A percentile compares a stretch with the other conserved stretches of the same genome.
These are phyloP conservation scores for Troilus luridus DNA, from an alignment of 2,888 invertebrate genomes.

Conservation along the genomic window DNA sequence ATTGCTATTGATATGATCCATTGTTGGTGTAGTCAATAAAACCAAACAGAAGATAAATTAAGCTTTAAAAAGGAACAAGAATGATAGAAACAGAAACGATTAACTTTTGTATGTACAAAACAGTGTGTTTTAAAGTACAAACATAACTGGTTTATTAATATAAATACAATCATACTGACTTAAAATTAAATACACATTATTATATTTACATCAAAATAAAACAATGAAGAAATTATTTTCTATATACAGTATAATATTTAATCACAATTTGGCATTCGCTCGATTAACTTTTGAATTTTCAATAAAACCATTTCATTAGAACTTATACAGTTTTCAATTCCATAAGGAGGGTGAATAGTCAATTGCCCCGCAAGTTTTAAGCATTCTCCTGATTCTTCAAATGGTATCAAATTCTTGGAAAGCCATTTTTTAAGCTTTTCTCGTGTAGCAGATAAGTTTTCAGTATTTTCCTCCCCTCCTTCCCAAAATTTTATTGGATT, in stretches of 20 bases:
- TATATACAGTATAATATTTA: background rate
- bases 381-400: conserved; percentile 68
- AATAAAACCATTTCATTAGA: conserved; percentile 69
- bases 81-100: background rate
- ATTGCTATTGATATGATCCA: too few species aligned
- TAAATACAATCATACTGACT: background rate
- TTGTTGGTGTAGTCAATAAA: too few species aligned
- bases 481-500: conserved; percentile 4
- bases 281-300: conserved; percentile 68
- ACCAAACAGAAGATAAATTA: too few species aligned
- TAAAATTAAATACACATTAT: background rate
- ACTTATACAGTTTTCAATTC: conserved; percentile 68
- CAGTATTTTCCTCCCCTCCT: background rate
- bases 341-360: conserved; percentile 69
- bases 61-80: too few species aligned
- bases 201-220: background rate
- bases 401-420: conserved; percentile 68
- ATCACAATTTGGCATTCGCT: conserved; percentile 67
- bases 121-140: background rate
- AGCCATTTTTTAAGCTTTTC: conserved; percentile 68
- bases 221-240: background rate
- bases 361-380: conserved; percentile 69
- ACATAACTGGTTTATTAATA: background rate
- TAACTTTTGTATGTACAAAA: background rate
- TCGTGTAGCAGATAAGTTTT: conserved; percentile 61